Evolutionary conservation across 2,797 vertebrate species (phyloP).

Genomic region (Columba guinea): DNA sequence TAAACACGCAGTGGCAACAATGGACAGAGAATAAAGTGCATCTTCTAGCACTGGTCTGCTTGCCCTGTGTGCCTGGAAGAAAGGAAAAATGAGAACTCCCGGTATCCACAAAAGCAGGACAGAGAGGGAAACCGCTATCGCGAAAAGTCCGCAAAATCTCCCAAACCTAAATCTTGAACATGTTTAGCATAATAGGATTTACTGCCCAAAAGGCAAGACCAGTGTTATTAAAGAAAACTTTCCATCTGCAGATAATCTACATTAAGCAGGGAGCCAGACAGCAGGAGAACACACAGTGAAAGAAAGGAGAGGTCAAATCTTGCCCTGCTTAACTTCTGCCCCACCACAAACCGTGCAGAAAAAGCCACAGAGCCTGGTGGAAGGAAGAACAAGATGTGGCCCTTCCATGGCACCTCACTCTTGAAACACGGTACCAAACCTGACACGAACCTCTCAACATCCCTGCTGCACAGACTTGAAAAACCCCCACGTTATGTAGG

Average conservation of each 20-base stretch:
- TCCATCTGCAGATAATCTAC: background rate
- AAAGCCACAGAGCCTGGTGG: background rate
- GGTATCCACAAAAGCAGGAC: background rate
- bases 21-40: background rate
- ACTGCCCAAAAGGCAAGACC: background rate
- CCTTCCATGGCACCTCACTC: background rate
- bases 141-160: background rate
- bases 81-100: background rate
- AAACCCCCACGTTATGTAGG: background rate
- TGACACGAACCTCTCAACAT: background rate
- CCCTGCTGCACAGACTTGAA: background rate
- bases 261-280: background rate
- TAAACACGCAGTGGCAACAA: background rate
- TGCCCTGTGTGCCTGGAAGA: background rate
- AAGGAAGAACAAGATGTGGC: fast-evolving
- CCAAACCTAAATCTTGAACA: background rate
- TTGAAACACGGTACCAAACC: background rate
- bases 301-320: background rate
- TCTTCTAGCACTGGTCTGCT: background rate
- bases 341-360: background rate
- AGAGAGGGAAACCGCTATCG: background rate
- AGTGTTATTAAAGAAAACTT: background rate
- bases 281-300: background rate
- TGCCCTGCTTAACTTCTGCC: background rate
- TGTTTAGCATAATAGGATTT: background rate